A percentile compares a stretch with the other conserved stretches of the same genome.
Conservation (phyloP, 2,888 invertebrate species). For the Drosophila kuntzei region DNA sequence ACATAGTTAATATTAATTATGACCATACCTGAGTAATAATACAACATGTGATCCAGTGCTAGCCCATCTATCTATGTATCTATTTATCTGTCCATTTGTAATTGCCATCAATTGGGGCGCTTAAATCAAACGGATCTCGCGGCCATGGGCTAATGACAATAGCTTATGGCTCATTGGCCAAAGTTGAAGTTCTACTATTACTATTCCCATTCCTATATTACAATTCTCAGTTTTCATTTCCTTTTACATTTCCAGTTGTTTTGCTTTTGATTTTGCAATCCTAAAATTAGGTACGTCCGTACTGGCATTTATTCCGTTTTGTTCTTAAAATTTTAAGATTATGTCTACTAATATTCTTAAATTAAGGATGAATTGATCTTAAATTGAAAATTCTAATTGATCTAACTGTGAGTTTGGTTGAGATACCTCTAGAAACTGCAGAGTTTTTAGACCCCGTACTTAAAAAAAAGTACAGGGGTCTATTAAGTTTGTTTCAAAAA, state of each 20-base stretch:
- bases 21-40: slow-evolving; percentile 40
- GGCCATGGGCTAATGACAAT: slow-evolving; percentile 5
- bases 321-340: too few species aligned
- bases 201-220: slow-evolving; percentile 1
- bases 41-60: slow-evolving; percentile 7
- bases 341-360: too few species aligned
- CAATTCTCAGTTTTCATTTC: neutral
- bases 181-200: neutral
- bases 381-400: too few species aligned
- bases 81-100: slow-evolving; percentile 18
- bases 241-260: neutral
- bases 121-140: slow-evolving; percentile 16
- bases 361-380: too few species aligned
- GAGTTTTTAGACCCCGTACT: too few species aligned
- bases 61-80: slow-evolving; percentile 2
- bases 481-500: too few species aligned
- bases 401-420: too few species aligned
- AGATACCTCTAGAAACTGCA: too few species aligned
- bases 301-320: neutral
- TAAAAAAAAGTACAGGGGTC: too few species aligned
- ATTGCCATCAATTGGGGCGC: slow-evolving; percentile 38
- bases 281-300: neutral
- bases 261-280: neutral
- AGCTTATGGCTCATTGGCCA: slow-evolving; percentile 2
- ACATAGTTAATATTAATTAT: slow-evolving; percentile 55